Evolutionary conservation across 1,140 invertebrate species (phyloP).

Genomic region (Streblospio benedicti): DNA sequence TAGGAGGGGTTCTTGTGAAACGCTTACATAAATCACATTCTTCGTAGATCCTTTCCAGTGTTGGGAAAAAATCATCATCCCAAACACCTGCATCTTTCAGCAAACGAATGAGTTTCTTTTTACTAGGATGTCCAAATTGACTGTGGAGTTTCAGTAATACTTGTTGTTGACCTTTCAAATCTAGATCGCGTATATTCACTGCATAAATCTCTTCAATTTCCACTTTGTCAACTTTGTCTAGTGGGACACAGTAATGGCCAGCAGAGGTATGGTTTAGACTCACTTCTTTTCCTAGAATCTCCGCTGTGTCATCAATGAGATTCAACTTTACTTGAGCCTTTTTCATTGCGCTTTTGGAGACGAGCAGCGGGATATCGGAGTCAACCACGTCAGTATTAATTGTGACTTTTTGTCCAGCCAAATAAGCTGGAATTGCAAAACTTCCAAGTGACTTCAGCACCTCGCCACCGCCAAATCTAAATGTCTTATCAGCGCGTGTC

Average conservation of each 20-base stretch:
- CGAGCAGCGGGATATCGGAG: conserved; percentile 18
- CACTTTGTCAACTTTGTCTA: background rate
- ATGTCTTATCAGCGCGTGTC: conserved; percentile 6
- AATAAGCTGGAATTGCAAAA: conserved; percentile 6
- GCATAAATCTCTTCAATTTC: background rate
- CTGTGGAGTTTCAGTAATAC: background rate
- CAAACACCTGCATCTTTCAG: background rate
- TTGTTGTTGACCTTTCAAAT: background rate
- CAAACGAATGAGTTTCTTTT: background rate
- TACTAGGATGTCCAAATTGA: background rate
- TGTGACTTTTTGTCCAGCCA: conserved; percentile 12
- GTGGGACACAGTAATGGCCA: conserved; percentile 20
- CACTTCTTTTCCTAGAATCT: conserved; percentile 15
- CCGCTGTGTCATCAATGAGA: conserved; percentile 20
- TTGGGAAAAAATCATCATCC: background rate
- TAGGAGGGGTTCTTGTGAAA: background rate
- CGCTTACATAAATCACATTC: background rate
- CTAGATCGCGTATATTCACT: background rate
- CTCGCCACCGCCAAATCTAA: conserved; percentile 21
- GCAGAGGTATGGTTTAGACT: conserved; percentile 19
- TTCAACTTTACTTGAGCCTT: conserved; percentile 17
- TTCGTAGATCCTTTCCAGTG: background rate
- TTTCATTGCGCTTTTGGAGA: conserved; percentile 17
- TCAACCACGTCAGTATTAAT: too few relatives aligned
- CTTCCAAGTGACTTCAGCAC: conserved; percentile 11